Evolutionary conservation across 64 coral and sea anemone genomes (phyloP).

Genomic region (Montipora sp.): DNA sequence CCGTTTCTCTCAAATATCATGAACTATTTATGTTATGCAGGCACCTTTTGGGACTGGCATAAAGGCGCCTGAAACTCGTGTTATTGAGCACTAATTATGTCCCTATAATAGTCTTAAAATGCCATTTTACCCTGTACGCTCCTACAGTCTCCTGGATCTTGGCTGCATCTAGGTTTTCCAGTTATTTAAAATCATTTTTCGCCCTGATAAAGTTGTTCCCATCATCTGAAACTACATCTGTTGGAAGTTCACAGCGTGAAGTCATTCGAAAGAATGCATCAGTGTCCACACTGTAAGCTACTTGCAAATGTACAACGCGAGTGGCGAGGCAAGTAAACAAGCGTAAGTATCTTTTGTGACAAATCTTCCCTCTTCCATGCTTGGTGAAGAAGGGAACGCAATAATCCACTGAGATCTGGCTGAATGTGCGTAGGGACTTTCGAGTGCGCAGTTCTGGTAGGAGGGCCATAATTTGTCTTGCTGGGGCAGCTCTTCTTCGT

Average conservation of each 20-base stretch:
- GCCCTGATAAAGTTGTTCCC: slow-evolving; percentile 6
- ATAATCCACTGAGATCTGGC: slow-evolving; percentile 38
- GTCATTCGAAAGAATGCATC: background rate
- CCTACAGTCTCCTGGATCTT: too few relatives aligned
- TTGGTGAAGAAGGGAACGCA: background rate
- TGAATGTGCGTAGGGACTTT: slow-evolving; percentile 50
- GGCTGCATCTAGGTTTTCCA: background rate
- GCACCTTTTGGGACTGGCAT: too few relatives aligned
- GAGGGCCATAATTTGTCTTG: slow-evolving; percentile 66
- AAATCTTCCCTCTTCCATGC: background rate
- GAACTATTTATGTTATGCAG: too few relatives aligned
- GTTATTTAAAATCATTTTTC: background rate
- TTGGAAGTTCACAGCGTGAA: background rate
- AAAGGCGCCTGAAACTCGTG: too few relatives aligned
- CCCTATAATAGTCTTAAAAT: background rate
- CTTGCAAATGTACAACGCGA: background rate
- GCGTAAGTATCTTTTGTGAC: background rate
- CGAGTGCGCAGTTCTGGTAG: slow-evolving; percentile 29
- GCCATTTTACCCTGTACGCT: background rate
- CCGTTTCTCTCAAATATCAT: too few relatives aligned
- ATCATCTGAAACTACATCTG: background rate
- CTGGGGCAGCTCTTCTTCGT: slow-evolving; percentile 60
- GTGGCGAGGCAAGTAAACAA: background rate
- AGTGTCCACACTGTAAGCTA: background rate
- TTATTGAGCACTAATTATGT: too few relatives aligned